phyloP scores from a whole-genome alignment of 2,113 vertebrate genomes.

The Todiramphus saurophagus region DNA sequence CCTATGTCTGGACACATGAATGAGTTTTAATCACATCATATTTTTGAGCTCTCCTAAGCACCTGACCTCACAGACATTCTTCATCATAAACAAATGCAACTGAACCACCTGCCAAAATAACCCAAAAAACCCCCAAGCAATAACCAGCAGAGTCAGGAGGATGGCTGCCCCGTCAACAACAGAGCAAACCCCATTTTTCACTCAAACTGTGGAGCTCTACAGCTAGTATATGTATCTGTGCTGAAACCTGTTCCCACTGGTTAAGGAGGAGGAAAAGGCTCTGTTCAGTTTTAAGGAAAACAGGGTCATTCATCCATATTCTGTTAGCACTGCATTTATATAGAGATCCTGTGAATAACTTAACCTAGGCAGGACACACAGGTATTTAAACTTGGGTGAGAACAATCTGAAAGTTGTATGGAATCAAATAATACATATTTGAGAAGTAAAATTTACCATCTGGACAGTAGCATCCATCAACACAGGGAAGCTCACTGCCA shows the following conservation, averaged over 20 bases:
- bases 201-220: background rate
- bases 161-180: background rate
- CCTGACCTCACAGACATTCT: background rate
- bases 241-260: background rate
- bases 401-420: background rate
- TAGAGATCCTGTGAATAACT: background rate
- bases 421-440: background rate
- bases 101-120: background rate
- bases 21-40: accelerated
- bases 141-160: background rate
- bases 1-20: background rate
- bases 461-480: slow-evolving; percentile 95
- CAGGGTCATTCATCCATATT: background rate
- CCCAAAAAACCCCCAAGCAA: background rate
- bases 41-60: background rate
- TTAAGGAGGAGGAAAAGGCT: background rate
- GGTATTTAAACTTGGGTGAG: accelerated
- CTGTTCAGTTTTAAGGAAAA: background rate
- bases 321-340: background rate
- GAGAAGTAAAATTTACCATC: slow-evolving; percentile 73
- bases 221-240: background rate
- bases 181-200: background rate
- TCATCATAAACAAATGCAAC: background rate
- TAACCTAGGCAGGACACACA: background rate
- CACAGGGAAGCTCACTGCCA: slow-evolving; percentile 89